Percentiles rank a stretch among this genome's conserved stretches.
Conservation (phyloP, 2,888 invertebrate species). For the Hypercompe scribonia region DNA sequence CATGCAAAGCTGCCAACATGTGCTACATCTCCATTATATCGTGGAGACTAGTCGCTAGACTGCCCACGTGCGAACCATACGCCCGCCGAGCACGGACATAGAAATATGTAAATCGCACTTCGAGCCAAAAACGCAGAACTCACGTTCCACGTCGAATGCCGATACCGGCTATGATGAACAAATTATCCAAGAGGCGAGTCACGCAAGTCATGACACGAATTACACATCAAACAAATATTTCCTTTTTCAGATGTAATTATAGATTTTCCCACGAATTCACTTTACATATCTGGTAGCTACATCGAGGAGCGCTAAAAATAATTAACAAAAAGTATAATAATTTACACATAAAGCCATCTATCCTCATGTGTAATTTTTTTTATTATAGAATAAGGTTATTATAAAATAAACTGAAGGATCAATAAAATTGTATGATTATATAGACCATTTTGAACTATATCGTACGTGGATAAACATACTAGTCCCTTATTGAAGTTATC, state of each 20-base stretch:
- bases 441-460: slow-evolving; percentile 28
- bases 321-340: neutral
- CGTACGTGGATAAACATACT: slow-evolving; percentile 24
- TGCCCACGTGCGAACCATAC: slow-evolving; percentile 71
- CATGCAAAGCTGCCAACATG: slow-evolving; percentile 65
- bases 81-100: slow-evolving; percentile 57
- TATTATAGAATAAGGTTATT: neutral
- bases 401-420: neutral
- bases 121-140: slow-evolving; percentile 69
- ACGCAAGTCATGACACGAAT: slow-evolving; percentile 51
- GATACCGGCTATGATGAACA: slow-evolving; percentile 63
- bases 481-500: slow-evolving; percentile 41
- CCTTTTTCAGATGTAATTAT: slow-evolving; percentile 21
- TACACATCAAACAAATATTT: slow-evolving; percentile 31
- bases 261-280: slow-evolving; percentile 11
- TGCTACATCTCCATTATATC: slow-evolving; percentile 63
- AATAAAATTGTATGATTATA: slow-evolving; percentile 22
- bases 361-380: too few species aligned
- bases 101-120: slow-evolving; percentile 74
- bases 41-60: slow-evolving; percentile 57
- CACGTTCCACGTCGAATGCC: slow-evolving; percentile 65
- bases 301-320: neutral
- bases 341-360: neutral
- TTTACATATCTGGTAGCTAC: slow-evolving; percentile 6
- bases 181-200: slow-evolving; percentile 56